These are phyloP conservation scores for Lithobates pipiens DNA, from an alignment of 2,797 vertebrate species.

Conservation along the genomic window DNA sequence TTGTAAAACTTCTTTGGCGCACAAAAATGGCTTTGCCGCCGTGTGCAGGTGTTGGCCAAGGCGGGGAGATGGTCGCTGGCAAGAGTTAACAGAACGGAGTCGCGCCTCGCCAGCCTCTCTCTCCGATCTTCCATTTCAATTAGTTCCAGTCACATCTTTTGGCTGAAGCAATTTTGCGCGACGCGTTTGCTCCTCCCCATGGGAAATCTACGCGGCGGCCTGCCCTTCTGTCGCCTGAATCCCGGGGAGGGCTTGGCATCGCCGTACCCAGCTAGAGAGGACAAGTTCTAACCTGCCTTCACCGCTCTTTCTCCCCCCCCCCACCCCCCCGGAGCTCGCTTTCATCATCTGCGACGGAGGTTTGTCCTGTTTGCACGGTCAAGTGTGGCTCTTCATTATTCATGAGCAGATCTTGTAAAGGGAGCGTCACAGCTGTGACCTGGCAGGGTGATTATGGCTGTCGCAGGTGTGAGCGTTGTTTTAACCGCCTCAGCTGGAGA, in stretches of 20 bases:
- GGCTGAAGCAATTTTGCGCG: constrained; percentile 21
- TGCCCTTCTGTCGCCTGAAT: constrained; percentile 26
- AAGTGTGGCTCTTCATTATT: constrained; percentile 41
- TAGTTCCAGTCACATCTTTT: constrained; percentile 25
- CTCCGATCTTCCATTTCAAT: background rate
- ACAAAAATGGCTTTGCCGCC: background rate
- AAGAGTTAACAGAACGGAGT: background rate
- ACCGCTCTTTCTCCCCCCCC: background rate
- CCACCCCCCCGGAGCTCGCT: background rate
- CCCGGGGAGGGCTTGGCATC: constrained; percentile 3
- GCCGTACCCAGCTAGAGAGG: constrained; percentile 14
- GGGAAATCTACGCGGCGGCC: constrained; percentile 45
- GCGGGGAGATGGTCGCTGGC: background rate
- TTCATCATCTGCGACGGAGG: constrained; percentile 9
- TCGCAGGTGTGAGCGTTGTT: constrained; percentile 4
- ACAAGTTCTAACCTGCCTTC: constrained; percentile 31
- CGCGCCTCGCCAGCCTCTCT: background rate
- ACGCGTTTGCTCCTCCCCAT: background rate
- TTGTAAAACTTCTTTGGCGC: background rate
- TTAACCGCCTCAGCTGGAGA: constrained; percentile 4
- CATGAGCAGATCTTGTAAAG: constrained; percentile 23
- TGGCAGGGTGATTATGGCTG: background rate
- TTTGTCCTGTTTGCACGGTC: constrained; percentile 3
- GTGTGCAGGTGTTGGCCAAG: background rate
- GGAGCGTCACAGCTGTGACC: constrained; percentile 39